phyloP scores from a whole-genome alignment of 64 coral and sea anemone species.

The Orbicella faveolata region DNA sequence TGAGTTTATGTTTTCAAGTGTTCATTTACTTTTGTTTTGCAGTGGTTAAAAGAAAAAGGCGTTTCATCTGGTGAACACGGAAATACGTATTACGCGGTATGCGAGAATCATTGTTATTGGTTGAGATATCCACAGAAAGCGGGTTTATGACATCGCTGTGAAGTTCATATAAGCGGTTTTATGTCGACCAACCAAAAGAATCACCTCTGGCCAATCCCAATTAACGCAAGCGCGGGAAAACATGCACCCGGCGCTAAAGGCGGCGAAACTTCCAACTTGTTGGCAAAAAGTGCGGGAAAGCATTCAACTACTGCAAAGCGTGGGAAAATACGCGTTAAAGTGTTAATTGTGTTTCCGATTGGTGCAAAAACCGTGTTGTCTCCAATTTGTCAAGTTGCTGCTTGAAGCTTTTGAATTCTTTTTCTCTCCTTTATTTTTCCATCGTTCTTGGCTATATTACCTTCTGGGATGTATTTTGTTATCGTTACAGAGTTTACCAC shows the following conservation, averaged over 20 bases:
- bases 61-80: conserved; percentile 8
- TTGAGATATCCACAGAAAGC: not conserved
- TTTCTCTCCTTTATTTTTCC: too few relatives aligned
- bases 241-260: not conserved
- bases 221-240: not conserved
- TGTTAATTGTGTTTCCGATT: too few relatives aligned
- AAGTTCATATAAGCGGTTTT: not conserved
- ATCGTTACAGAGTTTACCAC: conserved; percentile 34
- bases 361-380: not conserved
- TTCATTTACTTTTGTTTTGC: not conserved
- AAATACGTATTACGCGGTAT: conserved; percentile 71
- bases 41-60: conserved; percentile 77
- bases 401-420: too few relatives aligned
- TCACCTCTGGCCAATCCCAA: not conserved
- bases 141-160: not conserved
- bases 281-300: not conserved
- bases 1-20: not conserved
- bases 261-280: too few relatives aligned
- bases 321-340: not conserved
- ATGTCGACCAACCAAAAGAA: too few relatives aligned
- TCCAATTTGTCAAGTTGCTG: too few relatives aligned
- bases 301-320: not conserved
- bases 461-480: not conserved
- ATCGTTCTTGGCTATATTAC: too few relatives aligned
- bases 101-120: not conserved